Evolutionary conservation across 2,113 vertebrate genomes (phyloP), one percentile per base, ranked within the genome.

Genomic region (Muntiacus muntjak): DNA sequence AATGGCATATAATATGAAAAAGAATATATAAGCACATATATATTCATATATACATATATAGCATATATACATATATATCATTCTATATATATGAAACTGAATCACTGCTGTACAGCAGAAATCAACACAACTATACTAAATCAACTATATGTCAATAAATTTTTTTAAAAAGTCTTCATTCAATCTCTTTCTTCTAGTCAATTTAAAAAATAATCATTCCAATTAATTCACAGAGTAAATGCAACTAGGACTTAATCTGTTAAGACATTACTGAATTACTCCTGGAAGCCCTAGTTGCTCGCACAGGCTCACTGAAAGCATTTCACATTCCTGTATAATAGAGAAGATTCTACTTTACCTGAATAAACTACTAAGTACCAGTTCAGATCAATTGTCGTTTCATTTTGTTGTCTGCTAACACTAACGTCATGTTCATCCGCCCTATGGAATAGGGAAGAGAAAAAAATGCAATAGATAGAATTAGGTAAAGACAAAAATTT

Each of bases 361-460:
- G 71, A 76, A 76, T 76, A 76, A 43, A 76, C 71, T 14, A 7
- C 23, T 43, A 76, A 43, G 71, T 76, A 76, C 71, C 71, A 76
- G 6, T 26, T 76, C 23, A 43, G 11, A 26, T 25, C 0, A 6
- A 7, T 25, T 11, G 0, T 6, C 0, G 2, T 40, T 40, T 40
- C 11, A 13, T 25, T 74, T 43, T 21, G 21, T 40, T 7, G 36
- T 25, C 36, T 25, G 12, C 3, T 25, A 7, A 25, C n/a, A 43
- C 3, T 40, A 10, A 13, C 0, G 2, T 3, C 2, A 6, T 74
- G 23, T 25, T 43, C 23, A 26, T 76, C 3, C 0, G 0, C 71
- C 71, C 71, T 76, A 43, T 26, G 23, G 40, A 43, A 43, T 1
- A 43, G 71, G 40, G 71, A 76, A 76, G 23, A 76, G 23, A 43